Percentiles rank a stretch among this genome's conserved stretches.
These are phyloP conservation scores for Drosophila aldrichi DNA, from an alignment of 2,888 invertebrate genomes.

Conservation along the genomic window DNA sequence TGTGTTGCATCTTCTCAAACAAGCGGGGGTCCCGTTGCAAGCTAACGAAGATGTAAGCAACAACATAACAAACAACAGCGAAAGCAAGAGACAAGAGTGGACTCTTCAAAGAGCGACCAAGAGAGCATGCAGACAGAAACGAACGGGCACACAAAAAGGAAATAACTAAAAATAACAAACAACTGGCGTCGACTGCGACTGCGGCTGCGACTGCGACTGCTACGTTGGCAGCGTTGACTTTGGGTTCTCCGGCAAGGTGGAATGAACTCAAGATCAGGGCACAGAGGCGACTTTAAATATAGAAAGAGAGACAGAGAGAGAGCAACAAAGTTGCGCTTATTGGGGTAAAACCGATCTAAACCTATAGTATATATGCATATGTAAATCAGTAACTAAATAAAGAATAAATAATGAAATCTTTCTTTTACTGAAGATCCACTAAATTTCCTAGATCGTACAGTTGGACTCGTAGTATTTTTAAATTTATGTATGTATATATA, in stretches of 20 bases:
- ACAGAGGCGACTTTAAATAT: conserved; percentile 48
- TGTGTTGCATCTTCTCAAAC: conserved; percentile 5
- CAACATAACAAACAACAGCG: conserved; percentile 34
- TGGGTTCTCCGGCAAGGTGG: conserved; percentile 70
- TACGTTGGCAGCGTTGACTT: conserved; percentile 53
- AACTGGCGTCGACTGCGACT: conserved; percentile 23
- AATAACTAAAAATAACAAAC: conserved; percentile 79
- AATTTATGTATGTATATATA: background rate
- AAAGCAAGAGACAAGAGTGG: conserved; percentile 5
- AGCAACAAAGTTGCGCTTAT: conserved; percentile 49
- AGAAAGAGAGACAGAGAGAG: conserved; percentile 34
- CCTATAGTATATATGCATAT: background rate
- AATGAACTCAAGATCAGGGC: conserved; percentile 70
- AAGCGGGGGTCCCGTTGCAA: conserved; percentile 40
- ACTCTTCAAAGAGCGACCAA: conserved; percentile 17
- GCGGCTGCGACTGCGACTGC: background rate
- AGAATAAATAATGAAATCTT: background rate
- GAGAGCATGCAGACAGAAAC: conserved; percentile 36
- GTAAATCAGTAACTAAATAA: background rate
- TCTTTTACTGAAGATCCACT: background rate
- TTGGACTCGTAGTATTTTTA: no score
- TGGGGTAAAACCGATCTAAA: conserved; percentile 4
- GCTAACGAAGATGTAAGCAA: conserved; percentile 19
- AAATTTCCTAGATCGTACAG: background rate
- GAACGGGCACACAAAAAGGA: conserved; percentile 73